Evolutionary conservation across 1,140 invertebrate genomes (phyloP).

Genomic region (Drosophila repletoides): DNA sequence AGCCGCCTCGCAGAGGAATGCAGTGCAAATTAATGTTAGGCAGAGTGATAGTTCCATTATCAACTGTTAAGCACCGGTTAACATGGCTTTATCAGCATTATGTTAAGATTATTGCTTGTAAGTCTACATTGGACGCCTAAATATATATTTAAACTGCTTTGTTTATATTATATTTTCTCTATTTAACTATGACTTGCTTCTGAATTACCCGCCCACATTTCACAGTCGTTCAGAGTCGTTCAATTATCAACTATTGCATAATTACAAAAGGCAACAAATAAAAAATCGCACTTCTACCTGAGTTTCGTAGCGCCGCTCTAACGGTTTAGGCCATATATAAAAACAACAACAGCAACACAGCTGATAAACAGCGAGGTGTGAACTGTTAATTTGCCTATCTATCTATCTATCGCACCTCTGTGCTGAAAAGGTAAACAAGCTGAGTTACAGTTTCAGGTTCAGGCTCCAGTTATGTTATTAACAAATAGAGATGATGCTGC

Average conservation of each 20-base stretch:
- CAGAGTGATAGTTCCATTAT: too few relatives aligned
- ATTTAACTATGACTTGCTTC: not conserved
- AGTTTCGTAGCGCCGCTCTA: slow-evolving; percentile 47
- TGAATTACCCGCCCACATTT: slow-evolving; percentile 14
- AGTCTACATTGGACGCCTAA: not conserved
- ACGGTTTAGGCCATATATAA: slow-evolving; percentile 25
- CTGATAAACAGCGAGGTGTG: slow-evolving; percentile 37
- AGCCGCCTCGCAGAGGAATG: too few relatives aligned
- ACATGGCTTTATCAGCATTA: too few relatives aligned
- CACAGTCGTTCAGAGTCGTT: slow-evolving; percentile 23
- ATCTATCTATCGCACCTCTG: slow-evolving; percentile 10
- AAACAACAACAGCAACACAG: too few relatives aligned
- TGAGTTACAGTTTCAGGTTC: slow-evolving; percentile 15
- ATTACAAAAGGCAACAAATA: slow-evolving; percentile 58
- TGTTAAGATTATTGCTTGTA: too few relatives aligned
- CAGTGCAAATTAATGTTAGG: too few relatives aligned
- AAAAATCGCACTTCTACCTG: slow-evolving; percentile 16
- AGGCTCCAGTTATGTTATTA: slow-evolving; percentile 21
- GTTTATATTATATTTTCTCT: not conserved
- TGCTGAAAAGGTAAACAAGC: not conserved
- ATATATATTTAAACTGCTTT: slow-evolving; percentile 4
- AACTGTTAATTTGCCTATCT: slow-evolving; percentile 64
- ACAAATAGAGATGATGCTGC: not conserved
- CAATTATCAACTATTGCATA: slow-evolving; percentile 56
- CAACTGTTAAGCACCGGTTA: too few relatives aligned